Evolutionary conservation across 2,113 vertebrate genomes (phyloP).

Genomic region (Gambusia holbrooki): DNA sequence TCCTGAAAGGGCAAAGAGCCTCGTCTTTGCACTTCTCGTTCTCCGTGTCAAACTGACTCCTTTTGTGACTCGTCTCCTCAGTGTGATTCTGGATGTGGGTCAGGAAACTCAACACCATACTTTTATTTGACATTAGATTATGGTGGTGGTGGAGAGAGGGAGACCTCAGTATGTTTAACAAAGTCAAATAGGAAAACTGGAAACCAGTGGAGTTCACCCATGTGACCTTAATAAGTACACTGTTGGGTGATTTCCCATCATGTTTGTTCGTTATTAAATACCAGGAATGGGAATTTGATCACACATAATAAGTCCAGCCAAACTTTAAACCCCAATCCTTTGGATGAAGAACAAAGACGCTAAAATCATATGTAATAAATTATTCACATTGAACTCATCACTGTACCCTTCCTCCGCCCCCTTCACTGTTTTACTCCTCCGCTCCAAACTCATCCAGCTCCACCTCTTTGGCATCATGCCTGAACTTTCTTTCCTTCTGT

Average conservation of each 20-base stretch:
- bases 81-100: no score
- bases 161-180: slow-evolving; percentile 67
- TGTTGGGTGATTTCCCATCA: no score
- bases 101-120: no score
- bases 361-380: slow-evolving; percentile 77
- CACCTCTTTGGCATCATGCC: slow-evolving; percentile 30
- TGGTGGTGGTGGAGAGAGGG: not conserved
- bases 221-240: slow-evolving; percentile 54
- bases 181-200: slow-evolving; percentile 60
- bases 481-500: slow-evolving; percentile 29
- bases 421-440: slow-evolving; percentile 58
- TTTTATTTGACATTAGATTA: no score
- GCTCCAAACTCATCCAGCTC: slow-evolving; percentile 62
- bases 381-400: slow-evolving; percentile 77
- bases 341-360: slow-evolving; percentile 79
- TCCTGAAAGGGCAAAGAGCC: no score
- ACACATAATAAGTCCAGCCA: slow-evolving; percentile 78
- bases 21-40: no score
- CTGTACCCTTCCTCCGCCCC: slow-evolving; percentile 40
- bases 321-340: slow-evolving; percentile 74
- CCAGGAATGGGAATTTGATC: slow-evolving; percentile 72
- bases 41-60: no score
- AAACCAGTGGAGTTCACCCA: slow-evolving; percentile 47
- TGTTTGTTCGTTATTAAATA: no score
- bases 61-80: no score